Evolutionary conservation across 2,888 invertebrate species (phyloP), one percentile per base, ranked within the genome.

Genomic region (Brachyopa scutellaris): DNA sequence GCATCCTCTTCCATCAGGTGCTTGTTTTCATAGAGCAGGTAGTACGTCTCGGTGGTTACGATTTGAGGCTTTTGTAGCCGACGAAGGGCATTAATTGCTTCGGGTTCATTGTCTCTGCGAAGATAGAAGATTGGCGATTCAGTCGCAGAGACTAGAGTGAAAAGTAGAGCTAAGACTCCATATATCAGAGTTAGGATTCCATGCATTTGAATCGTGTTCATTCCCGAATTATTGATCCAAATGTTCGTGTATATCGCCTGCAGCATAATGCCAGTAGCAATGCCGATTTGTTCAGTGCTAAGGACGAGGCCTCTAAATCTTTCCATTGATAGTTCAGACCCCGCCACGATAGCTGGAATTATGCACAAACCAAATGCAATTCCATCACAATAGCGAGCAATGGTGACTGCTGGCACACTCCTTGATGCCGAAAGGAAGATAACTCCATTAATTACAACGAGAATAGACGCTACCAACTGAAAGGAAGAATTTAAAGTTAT

Each of bases 71-170:
- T 82, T 26, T 89, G 88, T 1, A 89, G 72, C 0, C 85, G 86
- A 0, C 88, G 86, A 21, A 88, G 66, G 0, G 84, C 51, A 1
- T 89, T 86, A 0, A 88, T 73, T 1, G 90, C 89, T 19, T 84
- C 69, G 11, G 84, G 23, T 51, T 90, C 89, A 0, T 89, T 80
- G 3, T 85, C 85, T 19, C 85, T 86, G 6, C 85, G 76, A 62
- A 90, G 77, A 79, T 84, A 61, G 8, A 85, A 85, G 2, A 88
- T 84, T 5, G 89, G 89, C 2, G 90, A 89, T 45, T 89, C 90
- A 19, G 87, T 85, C 29, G 74, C 57, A 4, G 85, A 9, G 0
- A 85, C 6, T 1, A 42, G 62, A 6, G 83, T 84, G 7, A 85
- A 2, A 7, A 85, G 0, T 0, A 88, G 31, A 0, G 84, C 85